phyloP scores from a whole-genome alignment of 2,888 invertebrate species.

The Aphodius granarius region DNA sequence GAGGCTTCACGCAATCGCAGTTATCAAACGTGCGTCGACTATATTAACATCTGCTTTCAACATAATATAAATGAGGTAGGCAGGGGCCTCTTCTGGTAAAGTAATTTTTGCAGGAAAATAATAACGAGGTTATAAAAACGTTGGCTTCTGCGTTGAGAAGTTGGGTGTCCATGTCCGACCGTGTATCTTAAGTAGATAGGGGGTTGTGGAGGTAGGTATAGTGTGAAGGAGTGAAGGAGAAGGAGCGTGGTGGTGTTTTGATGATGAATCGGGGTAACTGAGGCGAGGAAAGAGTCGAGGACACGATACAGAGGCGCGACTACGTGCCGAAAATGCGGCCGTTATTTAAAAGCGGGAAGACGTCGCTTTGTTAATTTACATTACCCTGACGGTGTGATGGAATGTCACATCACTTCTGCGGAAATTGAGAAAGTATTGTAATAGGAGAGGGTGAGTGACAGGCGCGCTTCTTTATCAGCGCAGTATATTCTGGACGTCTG shows the following conservation, averaged over 20 bases:
- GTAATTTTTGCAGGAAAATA: background rate
- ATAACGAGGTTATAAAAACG: background rate
- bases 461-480: conserved; percentile 53
- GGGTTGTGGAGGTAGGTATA: background rate
- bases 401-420: conserved; percentile 53
- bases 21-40: too few species aligned
- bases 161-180: background rate
- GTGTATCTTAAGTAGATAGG: conserved; percentile 8
- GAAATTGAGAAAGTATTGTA: conserved; percentile 55
- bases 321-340: conserved; percentile 39
- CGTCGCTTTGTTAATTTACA: conserved; percentile 55
- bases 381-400: conserved; percentile 52
- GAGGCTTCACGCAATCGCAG: too few species aligned
- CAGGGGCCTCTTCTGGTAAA: background rate
- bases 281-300: conserved; percentile 9
- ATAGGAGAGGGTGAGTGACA: conserved; percentile 53
- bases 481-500: conserved; percentile 49
- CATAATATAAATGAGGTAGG: background rate
- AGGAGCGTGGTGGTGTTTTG: background rate
- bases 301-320: conserved; percentile 16
- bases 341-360: conserved; percentile 50
- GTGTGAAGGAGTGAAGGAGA: background rate
- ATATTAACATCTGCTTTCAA: background rate
- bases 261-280: conserved; percentile 10
- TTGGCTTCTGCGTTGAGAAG: background rate